Percentiles rank a stretch among this genome's conserved stretches.
These are phyloP conservation scores for Sebastes paucispinis DNA, from an alignment of 2,797 vertebrate species.

Conservation along the genomic window DNA sequence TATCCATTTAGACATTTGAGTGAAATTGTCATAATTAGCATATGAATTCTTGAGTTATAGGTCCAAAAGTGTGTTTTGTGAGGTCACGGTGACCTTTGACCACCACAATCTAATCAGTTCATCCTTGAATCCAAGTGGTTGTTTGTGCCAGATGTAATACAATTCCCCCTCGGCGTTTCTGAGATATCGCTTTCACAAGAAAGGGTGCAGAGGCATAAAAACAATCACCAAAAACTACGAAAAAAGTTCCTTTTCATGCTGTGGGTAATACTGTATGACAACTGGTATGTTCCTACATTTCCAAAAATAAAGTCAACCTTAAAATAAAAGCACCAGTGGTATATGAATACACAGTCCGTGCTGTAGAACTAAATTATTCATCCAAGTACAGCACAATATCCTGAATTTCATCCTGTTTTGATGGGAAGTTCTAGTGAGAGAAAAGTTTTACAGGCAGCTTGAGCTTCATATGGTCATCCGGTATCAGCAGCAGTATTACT, in stretches of 20 bases:
- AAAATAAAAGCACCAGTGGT: not conserved
- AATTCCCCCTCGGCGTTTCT: not conserved
- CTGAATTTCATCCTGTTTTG: not conserved
- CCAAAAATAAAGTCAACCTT: not conserved
- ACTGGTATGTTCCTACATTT: not conserved
- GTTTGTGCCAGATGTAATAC: not conserved
- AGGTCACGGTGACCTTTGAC: not conserved
- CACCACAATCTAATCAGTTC: not conserved
- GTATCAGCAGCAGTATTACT: not conserved
- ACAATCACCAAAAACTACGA: not conserved
- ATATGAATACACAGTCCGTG: not conserved
- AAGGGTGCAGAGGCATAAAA: not conserved
- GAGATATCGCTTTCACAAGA: not conserved
- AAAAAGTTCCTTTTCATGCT: not conserved
- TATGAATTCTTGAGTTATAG: not conserved
- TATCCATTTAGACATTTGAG: too few relatives aligned
- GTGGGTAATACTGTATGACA: not conserved
- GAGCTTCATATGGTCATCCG: not conserved
- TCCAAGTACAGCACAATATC: not conserved
- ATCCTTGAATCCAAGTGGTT: not conserved
- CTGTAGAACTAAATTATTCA: not conserved
- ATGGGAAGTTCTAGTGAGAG: not conserved
- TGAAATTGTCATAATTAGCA: too few relatives aligned
- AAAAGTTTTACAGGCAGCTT: conserved; percentile 1
- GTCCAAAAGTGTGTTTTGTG: not conserved